Evolutionary conservation across 2,113 vertebrate genomes (phyloP), one percentile per base, ranked within the genome.

Genomic region (Phainopepla nitens): DNA sequence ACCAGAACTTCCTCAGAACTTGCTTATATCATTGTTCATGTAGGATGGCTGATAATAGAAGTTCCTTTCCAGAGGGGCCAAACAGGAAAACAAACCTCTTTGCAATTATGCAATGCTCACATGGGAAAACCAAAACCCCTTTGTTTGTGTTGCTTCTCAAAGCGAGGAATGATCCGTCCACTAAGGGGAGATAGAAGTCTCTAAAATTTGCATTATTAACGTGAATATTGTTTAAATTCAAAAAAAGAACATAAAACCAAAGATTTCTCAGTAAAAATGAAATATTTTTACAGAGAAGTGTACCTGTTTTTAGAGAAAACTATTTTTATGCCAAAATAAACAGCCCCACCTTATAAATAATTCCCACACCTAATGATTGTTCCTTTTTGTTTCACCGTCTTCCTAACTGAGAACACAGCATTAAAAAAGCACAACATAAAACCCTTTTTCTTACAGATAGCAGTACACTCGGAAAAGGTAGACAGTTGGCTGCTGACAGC

Each of bases 1-100:
- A 95, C 49, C 86, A 97, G 95, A 93, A 89, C 70, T 94, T 96
- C 76, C 88, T 89, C 71, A 90, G 92, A 82, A 72, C 87, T 93
- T 79, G 2, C 42, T 93, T 20, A 36, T 89, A 64, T 95, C 86
- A 54, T 18, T 85, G 42, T 42, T 88, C 94, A 13, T 0, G 6
- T 42, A 87, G 79, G 39, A 88, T 81, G 56, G 35, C 56, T 92
- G 94, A 95, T 96, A 97, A 83, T 14, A 87, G 21, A 60, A 73
- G 23, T 70, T 94, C 33, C 57, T 93, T 93, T 95, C 64, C 68
- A 83, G 45, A 87, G 88, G 71, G 7, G 7, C n/a, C 24, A 61
- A 94, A 69, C 42, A 70, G 44, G 60, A 89, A 94, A 82, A 79
- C 39, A 91, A 87, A 66, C 21, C 8, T 66, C 47, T 69, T 60